Evolutionary conservation across 1,140 invertebrate genomes (phyloP).

Genomic region (Anastrepha ludens): DNA sequence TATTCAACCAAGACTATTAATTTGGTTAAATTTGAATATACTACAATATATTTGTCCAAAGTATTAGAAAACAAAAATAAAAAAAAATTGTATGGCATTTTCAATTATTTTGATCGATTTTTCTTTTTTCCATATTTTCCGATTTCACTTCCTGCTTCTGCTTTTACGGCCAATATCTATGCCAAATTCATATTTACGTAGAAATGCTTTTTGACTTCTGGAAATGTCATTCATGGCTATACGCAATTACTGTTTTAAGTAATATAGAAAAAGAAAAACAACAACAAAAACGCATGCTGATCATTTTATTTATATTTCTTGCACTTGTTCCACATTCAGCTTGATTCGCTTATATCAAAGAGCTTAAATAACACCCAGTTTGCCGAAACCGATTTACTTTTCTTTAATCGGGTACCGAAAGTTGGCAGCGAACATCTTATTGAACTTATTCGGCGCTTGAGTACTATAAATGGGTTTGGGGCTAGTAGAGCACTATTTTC

Average conservation of each 20-base stretch:
- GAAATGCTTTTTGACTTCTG: neutral
- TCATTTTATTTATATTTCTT: neutral
- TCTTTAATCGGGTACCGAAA: slow-evolving; percentile 93
- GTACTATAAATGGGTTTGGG: slow-evolving; percentile 80
- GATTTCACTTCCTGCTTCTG: neutral
- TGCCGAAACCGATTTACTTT: slow-evolving; percentile 82
- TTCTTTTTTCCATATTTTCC: neutral
- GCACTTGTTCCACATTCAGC: slow-evolving; percentile 56
- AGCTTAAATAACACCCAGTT: slow-evolving; percentile 85
- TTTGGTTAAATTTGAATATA: neutral
- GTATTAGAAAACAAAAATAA: neutral
- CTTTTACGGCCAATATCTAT: no score
- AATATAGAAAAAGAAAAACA: no score
- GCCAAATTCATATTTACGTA: neutral
- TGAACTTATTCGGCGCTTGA: slow-evolving; percentile 84
- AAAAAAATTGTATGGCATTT: neutral
- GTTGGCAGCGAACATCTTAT: slow-evolving; percentile 89
- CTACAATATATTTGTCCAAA: neutral
- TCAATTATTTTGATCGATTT: neutral
- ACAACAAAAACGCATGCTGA: neutral
- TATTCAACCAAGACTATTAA: slow-evolving; percentile 58
- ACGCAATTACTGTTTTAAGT: neutral
- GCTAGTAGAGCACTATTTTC: slow-evolving; percentile 57
- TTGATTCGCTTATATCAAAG: slow-evolving; percentile 61
- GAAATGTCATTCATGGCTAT: neutral